These are phyloP conservation scores for Thunnus thynnus DNA, from an alignment of 2,113 vertebrate genomes.

Conservation along the genomic window DNA sequence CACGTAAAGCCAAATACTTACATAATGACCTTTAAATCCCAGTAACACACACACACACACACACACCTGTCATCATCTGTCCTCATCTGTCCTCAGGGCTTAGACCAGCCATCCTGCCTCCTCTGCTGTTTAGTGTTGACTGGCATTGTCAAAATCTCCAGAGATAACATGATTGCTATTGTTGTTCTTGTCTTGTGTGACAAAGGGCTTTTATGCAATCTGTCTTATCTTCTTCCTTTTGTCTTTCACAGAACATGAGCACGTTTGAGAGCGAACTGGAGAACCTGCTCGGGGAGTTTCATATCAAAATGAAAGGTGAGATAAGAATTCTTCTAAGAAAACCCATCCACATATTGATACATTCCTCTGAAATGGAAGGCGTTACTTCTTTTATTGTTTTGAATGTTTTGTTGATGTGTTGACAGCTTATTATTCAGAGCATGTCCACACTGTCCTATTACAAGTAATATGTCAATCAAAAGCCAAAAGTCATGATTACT, in stretches of 20 bases:
- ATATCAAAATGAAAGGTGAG: slow-evolving; percentile 98
- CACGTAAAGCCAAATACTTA: neutral
- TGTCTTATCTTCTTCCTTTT: slow-evolving; percentile 15
- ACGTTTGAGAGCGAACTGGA: slow-evolving; percentile 95
- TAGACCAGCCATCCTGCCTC: neutral
- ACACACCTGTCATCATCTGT: slow-evolving; percentile 33
- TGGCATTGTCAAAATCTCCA: slow-evolving; percentile 16
- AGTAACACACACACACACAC: slow-evolving; percentile 17
- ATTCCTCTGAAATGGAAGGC: too few relatives aligned
- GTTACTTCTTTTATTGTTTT: too few relatives aligned
- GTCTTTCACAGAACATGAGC: slow-evolving; percentile 91
- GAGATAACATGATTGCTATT: slow-evolving; percentile 54
- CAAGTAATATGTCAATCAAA: neutral
- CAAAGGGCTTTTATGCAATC: slow-evolving; percentile 30
- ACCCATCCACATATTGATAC: too few relatives aligned
- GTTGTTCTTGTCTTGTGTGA: slow-evolving; percentile 30
- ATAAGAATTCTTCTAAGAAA: neutral
- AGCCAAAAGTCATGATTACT: neutral
- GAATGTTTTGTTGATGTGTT: neutral
- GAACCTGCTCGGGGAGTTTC: slow-evolving; percentile 95
- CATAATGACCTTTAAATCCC: slow-evolving; percentile 27
- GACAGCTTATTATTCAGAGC: neutral
- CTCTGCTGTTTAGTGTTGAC: neutral
- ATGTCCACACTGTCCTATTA: neutral
- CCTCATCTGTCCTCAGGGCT: slow-evolving; percentile 3